Evolutionary conservation across 2,797 vertebrate genomes (phyloP), one percentile per base, ranked within the genome.

Genomic region (Neoniphon sammara): DNA sequence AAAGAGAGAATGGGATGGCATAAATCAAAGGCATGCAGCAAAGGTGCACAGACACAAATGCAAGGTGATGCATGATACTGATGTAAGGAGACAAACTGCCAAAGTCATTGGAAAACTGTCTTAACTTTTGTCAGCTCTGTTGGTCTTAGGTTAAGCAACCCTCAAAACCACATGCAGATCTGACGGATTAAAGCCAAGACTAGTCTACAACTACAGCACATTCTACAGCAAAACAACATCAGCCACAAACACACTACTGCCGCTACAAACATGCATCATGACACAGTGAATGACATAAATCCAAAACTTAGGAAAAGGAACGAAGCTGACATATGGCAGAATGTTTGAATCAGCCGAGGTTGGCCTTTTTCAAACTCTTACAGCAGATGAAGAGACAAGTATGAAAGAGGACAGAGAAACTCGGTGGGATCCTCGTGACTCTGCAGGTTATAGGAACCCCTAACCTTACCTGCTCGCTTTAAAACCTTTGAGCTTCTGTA

Each of bases 401-500:
- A 10, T 10, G 60, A 42, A 47, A 47, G 46, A 49, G 31, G 49
- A 49, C 17, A 67, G 63, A 63, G 65, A 68, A 53, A 54, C 30
- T 1, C 2, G 15, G 44, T 6, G 12, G 18, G 44, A 18, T 27
- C 44, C 34, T 4, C 0, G 18, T 49, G 63, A 34, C 65, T 69
- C n/a, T 52, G 46, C 12, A 8, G 7, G 25, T 1, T 7, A 25
- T 0, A 1, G 58, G 50, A 27, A 36, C 36, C 0, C 46, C 5
- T 5, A 1, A 15, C 4, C 81, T 87, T 75, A 93, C 98, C 97
- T 98, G 97, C 97, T 97, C 69, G 96, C 97, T 93, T 99, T 99
- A 93, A 99, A 99, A 90, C 96, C 96, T 96, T 99, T 99, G 31
- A 99, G 94, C 88, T 99, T 99, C 95, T 99, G 98, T 88, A 99